These are phyloP conservation scores for Crotalus horridus DNA, from an alignment of 2,113 vertebrate species.

Conservation along the genomic window DNA sequence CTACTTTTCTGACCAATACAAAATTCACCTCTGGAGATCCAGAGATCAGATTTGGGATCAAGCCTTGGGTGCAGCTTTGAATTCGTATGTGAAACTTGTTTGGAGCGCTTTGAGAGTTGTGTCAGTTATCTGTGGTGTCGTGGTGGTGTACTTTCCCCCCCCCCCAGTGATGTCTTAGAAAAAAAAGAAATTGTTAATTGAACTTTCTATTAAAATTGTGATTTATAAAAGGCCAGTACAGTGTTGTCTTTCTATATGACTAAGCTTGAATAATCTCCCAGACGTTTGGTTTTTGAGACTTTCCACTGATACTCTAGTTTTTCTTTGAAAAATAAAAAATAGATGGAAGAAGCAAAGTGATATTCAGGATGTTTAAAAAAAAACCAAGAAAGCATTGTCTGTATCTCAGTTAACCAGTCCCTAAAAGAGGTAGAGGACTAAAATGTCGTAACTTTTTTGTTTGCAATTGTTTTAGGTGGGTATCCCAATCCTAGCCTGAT, in stretches of 20 bases:
- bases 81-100: not conserved
- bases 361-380: not conserved
- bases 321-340: not conserved
- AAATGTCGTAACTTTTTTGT: not conserved
- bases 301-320: not conserved
- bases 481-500: not conserved
- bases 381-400: not conserved
- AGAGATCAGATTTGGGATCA: not conserved
- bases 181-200: not conserved
- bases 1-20: not conserved
- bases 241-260: not conserved
- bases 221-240: not conserved
- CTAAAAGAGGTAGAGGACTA: not conserved
- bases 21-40: not conserved
- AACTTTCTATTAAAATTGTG: conserved; percentile 16
- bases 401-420: not conserved
- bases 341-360: not conserved
- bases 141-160: not conserved
- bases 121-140: not conserved
- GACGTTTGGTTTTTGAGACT: too few relatives aligned
- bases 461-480: not conserved
- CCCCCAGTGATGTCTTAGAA: not conserved
- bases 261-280: not conserved
- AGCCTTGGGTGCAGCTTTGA: not conserved
- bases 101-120: not conserved